Conservation (phyloP, 2,888 invertebrate species). For the Lasioglossum zephyrum region DNA sequence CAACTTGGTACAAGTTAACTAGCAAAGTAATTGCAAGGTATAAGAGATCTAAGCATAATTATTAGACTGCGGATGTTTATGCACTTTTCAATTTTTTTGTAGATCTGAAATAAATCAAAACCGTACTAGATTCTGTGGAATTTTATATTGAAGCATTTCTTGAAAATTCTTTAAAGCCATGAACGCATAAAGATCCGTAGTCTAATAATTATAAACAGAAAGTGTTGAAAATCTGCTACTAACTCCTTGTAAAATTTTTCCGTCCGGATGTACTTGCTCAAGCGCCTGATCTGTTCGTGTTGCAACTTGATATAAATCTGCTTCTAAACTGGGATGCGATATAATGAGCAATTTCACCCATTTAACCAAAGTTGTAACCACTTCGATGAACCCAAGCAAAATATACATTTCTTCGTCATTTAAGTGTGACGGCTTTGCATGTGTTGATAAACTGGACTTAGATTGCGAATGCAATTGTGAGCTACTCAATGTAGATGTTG, state of each 20-base stretch:
- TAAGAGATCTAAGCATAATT: slow-evolving; percentile 15
- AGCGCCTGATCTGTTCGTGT: slow-evolving; percentile 89
- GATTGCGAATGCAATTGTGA: slow-evolving; percentile 71
- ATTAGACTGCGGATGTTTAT: too few relatives aligned
- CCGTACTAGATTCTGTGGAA: too few relatives aligned
- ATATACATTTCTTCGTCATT: slow-evolving; percentile 89
- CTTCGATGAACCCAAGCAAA: slow-evolving; percentile 92
- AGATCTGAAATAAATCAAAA: too few relatives aligned
- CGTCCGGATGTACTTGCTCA: slow-evolving; percentile 92
- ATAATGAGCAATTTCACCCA: slow-evolving; percentile 90
- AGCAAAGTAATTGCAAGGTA: slow-evolving; percentile 38
- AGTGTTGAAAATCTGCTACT: slow-evolving; percentile 58
- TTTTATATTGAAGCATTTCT: too few relatives aligned
- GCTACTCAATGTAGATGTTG: slow-evolving; percentile 75
- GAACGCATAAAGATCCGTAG: too few relatives aligned
- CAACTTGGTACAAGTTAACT: not conserved
- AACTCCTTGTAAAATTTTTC: slow-evolving; percentile 91
- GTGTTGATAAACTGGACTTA: slow-evolving; percentile 78
- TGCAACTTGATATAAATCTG: slow-evolving; percentile 91
- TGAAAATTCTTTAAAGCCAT: too few relatives aligned
- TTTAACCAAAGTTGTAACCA: slow-evolving; percentile 94
- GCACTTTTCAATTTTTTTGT: too few relatives aligned
- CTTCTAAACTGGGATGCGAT: slow-evolving; percentile 88
- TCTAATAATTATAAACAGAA: not conserved
- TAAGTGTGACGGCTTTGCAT: slow-evolving; percentile 86